Evolutionary conservation across 2,888 invertebrate species (phyloP), one percentile per base, ranked within the genome.

Genomic region (Uloborus plumipes): DNA sequence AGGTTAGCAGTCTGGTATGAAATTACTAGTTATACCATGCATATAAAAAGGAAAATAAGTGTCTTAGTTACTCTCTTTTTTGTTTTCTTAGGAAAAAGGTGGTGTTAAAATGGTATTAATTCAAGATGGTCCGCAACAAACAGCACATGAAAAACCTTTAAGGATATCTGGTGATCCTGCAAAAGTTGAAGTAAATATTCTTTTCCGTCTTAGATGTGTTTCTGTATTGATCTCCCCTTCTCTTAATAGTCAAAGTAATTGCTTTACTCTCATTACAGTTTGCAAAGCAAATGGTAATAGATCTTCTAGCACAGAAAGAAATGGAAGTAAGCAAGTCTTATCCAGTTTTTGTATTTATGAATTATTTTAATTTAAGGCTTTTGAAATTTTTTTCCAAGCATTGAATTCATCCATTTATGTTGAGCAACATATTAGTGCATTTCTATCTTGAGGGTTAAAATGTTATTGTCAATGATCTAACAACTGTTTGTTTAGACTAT

Each of bases 61-160:
- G n/a, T n/a, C n/a, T n/a, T n/a, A n/a, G n/a, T n/a, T n/a, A n/a
- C 4, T 31, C 31, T 26, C 18, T 26, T 84, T 78, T 26, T 69
- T 75, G 77, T 26, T 82, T 84, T 72, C 73, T 55, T 95, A 97
- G 90, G 97, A 98, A 87, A 95, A 95, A 88, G 95, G 97, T 62
- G 97, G 98, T 50, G 99, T 98, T 0, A 98, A 99, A 90, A 99
- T 99, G 98, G 96, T 99, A 16, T 95, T 86, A 16, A 84, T 86
- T 72, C 86, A 86, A 89, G 99, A 99, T 87, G 96, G 95, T 31
- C 97, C 98, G 49, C 94, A 94, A 87, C 95, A 96, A 86, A 96
- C 97, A 90, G 92, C 88, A 13, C 86, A 93, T 88, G 95, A 96
- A 89, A 98, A 98, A 89, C 98, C 98, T 0, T 90, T 98, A 31